Evolutionary conservation across 1,140 invertebrate species (phyloP).

Genomic region (Scaptomyza graminum): DNA sequence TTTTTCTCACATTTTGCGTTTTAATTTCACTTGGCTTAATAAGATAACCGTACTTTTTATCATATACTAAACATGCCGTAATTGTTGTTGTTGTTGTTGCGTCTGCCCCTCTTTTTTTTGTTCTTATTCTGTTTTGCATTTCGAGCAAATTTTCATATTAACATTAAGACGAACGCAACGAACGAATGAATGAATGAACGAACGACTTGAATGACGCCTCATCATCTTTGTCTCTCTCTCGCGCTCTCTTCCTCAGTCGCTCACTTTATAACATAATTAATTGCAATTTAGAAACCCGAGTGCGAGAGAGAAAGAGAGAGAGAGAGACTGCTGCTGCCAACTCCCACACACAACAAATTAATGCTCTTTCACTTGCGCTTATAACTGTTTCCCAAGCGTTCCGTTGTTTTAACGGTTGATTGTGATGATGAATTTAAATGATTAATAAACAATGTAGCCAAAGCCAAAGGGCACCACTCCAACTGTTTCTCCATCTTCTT

Average conservation of each 20-base stretch:
- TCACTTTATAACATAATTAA: conserved; percentile 71
- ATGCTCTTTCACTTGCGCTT: conserved; percentile 75
- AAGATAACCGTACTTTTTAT: conserved; percentile 58
- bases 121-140: conserved; percentile 40
- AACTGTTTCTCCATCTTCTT: conserved; percentile 1
- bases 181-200: conserved; percentile 55
- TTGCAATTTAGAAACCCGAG: conserved; percentile 72
- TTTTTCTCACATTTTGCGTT: conserved; percentile 30
- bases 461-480: conserved; percentile 49
- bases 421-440: conserved; percentile 82
- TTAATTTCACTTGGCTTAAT: conserved; percentile 53
- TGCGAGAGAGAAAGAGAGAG: conserved; percentile 12
- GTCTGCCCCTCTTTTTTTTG: background rate
- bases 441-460: conserved; percentile 74
- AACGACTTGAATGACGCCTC: conserved; percentile 39
- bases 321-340: conserved; percentile 15
- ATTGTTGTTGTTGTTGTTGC: conserved; percentile 30
- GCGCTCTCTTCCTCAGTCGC: background rate
- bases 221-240: conserved; percentile 23
- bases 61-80: conserved; percentile 31
- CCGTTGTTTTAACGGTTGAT: conserved; percentile 82
- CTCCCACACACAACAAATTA: conserved; percentile 45
- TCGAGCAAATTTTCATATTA: conserved; percentile 80
- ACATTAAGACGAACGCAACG: conserved; percentile 54
- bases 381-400: conserved; percentile 73